These are phyloP conservation scores for Drosophila tanythrix DNA, from an alignment of 2,888 invertebrate genomes.

Conservation along the genomic window DNA sequence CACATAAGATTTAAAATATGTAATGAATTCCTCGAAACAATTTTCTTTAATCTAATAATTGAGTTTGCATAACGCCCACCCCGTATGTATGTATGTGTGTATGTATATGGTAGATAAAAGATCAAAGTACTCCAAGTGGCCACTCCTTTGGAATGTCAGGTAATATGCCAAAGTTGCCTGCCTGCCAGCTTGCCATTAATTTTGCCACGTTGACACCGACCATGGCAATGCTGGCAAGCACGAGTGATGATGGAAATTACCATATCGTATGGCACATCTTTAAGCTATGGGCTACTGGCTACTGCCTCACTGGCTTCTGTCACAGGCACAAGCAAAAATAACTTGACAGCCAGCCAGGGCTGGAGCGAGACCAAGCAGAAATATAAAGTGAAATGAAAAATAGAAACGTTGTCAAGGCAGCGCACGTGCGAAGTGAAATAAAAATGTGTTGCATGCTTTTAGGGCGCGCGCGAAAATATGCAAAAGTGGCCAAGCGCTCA, in stretches of 20 bases:
- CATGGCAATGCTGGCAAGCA: slow-evolving; percentile 40
- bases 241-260: slow-evolving; percentile 62
- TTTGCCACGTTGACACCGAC: slow-evolving; percentile 38
- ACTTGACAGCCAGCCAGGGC: slow-evolving; percentile 21
- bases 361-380: slow-evolving; percentile 13
- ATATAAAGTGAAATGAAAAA: slow-evolving; percentile 28
- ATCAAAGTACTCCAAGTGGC: slow-evolving; percentile 3
- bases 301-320: slow-evolving; percentile 10
- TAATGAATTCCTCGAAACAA: slow-evolving; percentile 6
- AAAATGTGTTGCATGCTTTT: slow-evolving; percentile 68
- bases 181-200: slow-evolving; percentile 35
- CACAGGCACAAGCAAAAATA: slow-evolving; percentile 34
- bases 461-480: slow-evolving; percentile 63
- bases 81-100: background rate
- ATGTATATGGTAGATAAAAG: slow-evolving; percentile 4
- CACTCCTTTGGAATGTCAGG: slow-evolving; percentile 28
- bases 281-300: slow-evolving; percentile 13
- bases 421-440: slow-evolving; percentile 42
- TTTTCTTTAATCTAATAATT: slow-evolving; percentile 27
- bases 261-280: slow-evolving; percentile 52
- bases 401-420: slow-evolving; percentile 50
- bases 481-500: slow-evolving; percentile 51
- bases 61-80: slow-evolving; percentile 12
- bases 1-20: slow-evolving; percentile 5
- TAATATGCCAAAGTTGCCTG: slow-evolving; percentile 26